A percentile compares a stretch with the other conserved stretches of the same genome.
phyloP scores from a whole-genome alignment of 2,797 vertebrate genomes.

The Rhinichthys osculus region DNA sequence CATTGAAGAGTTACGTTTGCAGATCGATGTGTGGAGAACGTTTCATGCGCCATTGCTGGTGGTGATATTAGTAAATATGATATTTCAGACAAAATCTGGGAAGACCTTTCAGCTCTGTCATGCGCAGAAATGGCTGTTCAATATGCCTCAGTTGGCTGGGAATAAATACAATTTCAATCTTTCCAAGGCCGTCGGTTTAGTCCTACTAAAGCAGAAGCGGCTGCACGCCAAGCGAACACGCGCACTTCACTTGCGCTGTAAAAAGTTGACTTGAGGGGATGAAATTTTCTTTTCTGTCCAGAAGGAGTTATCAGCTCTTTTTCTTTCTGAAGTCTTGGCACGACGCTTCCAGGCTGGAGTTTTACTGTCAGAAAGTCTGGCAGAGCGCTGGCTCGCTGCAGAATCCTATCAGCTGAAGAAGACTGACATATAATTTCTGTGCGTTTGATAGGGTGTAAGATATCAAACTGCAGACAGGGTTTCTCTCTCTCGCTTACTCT shows the following conservation, averaged over 20 bases:
- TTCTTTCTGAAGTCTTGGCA: slow-evolving; percentile 29
- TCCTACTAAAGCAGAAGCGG: not conserved
- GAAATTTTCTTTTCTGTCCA: slow-evolving; percentile 16
- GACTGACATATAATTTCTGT: slow-evolving; percentile 66
- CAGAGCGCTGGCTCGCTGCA: not conserved
- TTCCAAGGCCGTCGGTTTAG: slow-evolving; percentile 13
- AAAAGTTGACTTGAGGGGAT: slow-evolving; percentile 17
- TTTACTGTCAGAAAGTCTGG: slow-evolving; percentile 39
- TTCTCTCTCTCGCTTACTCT: slow-evolving; percentile 5
- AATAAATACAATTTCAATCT: slow-evolving; percentile 25
- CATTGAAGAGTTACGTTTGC: slow-evolving; percentile 44
- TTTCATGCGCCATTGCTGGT: not conserved
- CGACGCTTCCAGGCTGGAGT: slow-evolving; percentile 33
- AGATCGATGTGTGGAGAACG: slow-evolving; percentile 38
- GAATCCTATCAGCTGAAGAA: slow-evolving; percentile 50
- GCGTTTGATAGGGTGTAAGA: slow-evolving; percentile 74
- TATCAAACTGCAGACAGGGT: slow-evolving; percentile 70
- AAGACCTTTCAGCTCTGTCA: not conserved
- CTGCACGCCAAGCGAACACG: not conserved
- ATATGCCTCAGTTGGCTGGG: slow-evolving; percentile 32
- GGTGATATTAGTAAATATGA: slow-evolving; percentile 39
- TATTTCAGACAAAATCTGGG: slow-evolving; percentile 20
- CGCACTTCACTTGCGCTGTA: not conserved
- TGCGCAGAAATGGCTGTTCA: not conserved
- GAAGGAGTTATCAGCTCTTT: slow-evolving; percentile 16